A percentile compares a stretch with the other conserved stretches of the same genome.
phyloP scores from a whole-genome alignment of 2,113 vertebrate genomes.

The Brachionichthys hirsutus region DNA sequence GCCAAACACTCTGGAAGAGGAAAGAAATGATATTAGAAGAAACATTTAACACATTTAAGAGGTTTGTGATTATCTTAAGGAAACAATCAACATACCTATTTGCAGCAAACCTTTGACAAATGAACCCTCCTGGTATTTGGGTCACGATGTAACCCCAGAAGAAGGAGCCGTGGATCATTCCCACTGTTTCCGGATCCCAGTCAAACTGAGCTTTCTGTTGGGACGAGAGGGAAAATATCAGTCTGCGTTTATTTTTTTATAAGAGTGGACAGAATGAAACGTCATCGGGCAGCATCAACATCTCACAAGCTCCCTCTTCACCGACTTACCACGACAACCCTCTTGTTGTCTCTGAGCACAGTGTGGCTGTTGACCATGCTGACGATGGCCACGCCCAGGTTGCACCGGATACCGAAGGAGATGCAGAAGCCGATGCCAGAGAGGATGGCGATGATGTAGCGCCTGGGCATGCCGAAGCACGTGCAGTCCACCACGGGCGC shows the following conservation, averaged over 20 bases:
- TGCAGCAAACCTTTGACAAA: constrained; percentile 91
- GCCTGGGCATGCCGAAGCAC: constrained; percentile 88
- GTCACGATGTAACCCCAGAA: constrained; percentile 97
- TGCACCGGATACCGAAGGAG: constrained; percentile 92
- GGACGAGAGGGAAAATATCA: background rate
- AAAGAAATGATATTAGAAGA: background rate
- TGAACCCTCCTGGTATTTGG: constrained; percentile 92
- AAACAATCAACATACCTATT: constrained; percentile 79
- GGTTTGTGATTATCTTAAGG: background rate
- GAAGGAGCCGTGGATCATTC: constrained; percentile 93
- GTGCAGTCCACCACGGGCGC: constrained; percentile 87
- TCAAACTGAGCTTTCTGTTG: constrained; percentile 86
- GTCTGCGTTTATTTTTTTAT: background rate
- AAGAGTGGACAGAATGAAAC: too few relatives aligned
- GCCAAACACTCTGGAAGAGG: constrained; percentile 84
- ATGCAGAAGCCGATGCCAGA: constrained; percentile 92
- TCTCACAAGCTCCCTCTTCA: too few relatives aligned
- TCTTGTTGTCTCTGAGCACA: constrained; percentile 79
- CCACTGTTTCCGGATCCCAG: constrained; percentile 92
- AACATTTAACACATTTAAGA: background rate
- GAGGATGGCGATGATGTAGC: constrained; percentile 92
- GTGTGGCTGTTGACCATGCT: constrained; percentile 96
- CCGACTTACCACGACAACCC: constrained; percentile 80
- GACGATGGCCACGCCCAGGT: constrained; percentile 90
- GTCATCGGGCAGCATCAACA: too few relatives aligned